phyloP scores from a whole-genome alignment of 2,797 vertebrate species.

The Hylomyscus alleni region DNA sequence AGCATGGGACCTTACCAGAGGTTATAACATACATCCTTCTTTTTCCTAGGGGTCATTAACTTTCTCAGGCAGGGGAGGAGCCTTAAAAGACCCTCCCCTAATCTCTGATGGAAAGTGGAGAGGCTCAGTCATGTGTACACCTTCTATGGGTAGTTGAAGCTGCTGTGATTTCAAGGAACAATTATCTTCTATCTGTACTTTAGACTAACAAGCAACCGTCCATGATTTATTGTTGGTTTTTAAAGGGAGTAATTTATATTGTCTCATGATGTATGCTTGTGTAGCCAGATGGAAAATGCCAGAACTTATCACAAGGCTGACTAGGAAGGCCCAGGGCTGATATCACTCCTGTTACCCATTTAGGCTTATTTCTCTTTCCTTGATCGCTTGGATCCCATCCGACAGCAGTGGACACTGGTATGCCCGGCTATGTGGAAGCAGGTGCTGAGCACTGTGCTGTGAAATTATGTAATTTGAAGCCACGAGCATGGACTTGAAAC shows the following conservation, averaged over 20 bases:
- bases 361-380: background rate
- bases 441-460: conserved; percentile 40
- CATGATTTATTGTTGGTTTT: background rate
- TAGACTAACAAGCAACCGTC: background rate
- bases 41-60: background rate
- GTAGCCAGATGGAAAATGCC: background rate
- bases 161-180: background rate
- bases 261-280: background rate
- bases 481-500: background rate
- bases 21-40: too few species aligned
- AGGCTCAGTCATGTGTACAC: background rate
- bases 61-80: too few species aligned
- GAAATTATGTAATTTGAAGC: conserved; percentile 49
- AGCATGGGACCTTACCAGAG: background rate
- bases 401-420: conserved; percentile 1
- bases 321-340: background rate
- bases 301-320: background rate
- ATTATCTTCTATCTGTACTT: background rate
- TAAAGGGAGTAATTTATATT: background rate
- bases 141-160: background rate
- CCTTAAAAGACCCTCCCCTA: too few species aligned
- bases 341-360: background rate
- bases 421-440: background rate
- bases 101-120: background rate
- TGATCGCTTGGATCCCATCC: conserved; percentile 40